These are phyloP conservation scores for Formica aserva DNA, from an alignment of 2,888 invertebrate genomes.

Conservation along the genomic window DNA sequence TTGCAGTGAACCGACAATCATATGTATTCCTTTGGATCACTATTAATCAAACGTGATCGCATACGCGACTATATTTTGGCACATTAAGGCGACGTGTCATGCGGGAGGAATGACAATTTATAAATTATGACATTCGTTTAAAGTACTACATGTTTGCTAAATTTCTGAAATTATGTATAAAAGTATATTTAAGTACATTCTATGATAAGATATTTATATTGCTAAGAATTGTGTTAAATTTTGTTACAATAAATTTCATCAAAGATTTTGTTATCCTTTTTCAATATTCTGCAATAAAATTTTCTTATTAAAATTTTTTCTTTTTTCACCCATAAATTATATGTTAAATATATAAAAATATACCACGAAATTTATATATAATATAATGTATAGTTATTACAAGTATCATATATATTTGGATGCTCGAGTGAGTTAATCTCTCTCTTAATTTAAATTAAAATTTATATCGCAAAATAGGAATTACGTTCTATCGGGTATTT, in stretches of 20 bases:
- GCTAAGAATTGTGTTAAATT: background rate
- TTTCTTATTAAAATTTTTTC: background rate
- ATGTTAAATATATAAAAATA: background rate
- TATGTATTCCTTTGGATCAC: conserved; percentile 69
- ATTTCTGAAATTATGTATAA: background rate
- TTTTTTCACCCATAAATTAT: background rate
- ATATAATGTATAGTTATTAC: background rate
- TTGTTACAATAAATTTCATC: conserved; percentile 5
- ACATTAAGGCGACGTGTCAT: conserved; percentile 16
- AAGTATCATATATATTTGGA: background rate
- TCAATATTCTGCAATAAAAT: background rate
- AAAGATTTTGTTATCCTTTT: background rate
- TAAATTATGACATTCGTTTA: conserved; percentile 15
- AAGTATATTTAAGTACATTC: background rate
- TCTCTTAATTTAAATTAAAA: conserved; percentile 8
- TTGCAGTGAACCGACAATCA: conserved; percentile 82
- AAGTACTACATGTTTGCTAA: background rate
- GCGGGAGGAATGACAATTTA: background rate
- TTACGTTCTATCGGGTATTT: background rate
- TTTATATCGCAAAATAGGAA: background rate
- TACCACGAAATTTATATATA: background rate
- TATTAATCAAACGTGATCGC: conserved; percentile 36
- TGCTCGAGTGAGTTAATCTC: background rate
- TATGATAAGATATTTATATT: background rate
- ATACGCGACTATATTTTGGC: conserved; percentile 12